phyloP scores from a whole-genome alignment of 2,888 invertebrate genomes.

The Pocota personata region DNA sequence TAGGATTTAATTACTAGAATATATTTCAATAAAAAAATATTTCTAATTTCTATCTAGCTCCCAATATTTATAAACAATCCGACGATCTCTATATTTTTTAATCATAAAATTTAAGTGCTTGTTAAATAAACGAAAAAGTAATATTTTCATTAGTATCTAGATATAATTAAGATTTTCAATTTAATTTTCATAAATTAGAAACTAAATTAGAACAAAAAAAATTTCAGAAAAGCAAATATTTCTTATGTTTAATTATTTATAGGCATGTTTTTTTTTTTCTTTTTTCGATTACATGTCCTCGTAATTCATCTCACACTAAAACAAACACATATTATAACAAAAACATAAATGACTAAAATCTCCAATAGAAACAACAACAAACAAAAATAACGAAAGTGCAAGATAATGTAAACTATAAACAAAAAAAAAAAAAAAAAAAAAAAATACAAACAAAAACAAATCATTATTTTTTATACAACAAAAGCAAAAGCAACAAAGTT shows the following conservation, averaged over 20 bases:
- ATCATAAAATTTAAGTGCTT: constrained; percentile 30
- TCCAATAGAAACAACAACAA: constrained; percentile 61
- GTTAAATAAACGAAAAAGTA: constrained; percentile 47
- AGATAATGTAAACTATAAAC: constrained; percentile 68
- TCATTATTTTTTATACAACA: constrained; percentile 72
- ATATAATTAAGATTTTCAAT: constrained; percentile 26
- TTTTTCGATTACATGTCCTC: constrained; percentile 17
- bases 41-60: not conserved
- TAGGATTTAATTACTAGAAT: too few species aligned
- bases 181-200: constrained; percentile 22
- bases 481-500: constrained; percentile 77
- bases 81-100: not conserved
- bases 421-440: constrained; percentile 44
- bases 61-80: not conserved
- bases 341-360: constrained; percentile 42
- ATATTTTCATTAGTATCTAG: constrained; percentile 46
- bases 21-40: too few species aligned
- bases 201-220: constrained; percentile 13
- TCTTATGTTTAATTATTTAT: constrained; percentile 30
- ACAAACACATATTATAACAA: not conserved
- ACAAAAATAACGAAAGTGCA: constrained; percentile 68
- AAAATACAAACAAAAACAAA: constrained; percentile 22
- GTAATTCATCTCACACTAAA: constrained; percentile 48
- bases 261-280: constrained; percentile 14
- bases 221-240: constrained; percentile 34